These are phyloP conservation scores for Podiceps cristatus DNA, from an alignment of 2,113 vertebrate genomes.

Conservation along the genomic window DNA sequence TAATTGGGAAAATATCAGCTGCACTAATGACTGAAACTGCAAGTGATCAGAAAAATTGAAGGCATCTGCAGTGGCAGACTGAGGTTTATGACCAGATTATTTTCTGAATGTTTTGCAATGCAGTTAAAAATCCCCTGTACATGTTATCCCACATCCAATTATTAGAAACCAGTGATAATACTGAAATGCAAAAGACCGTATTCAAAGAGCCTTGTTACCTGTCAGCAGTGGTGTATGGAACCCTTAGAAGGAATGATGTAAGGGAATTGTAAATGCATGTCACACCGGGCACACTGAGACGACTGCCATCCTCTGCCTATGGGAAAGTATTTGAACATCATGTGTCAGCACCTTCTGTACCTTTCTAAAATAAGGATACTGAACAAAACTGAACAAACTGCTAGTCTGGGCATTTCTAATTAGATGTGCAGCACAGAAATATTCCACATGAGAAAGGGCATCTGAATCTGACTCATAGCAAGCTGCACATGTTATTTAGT, in stretches of 20 bases:
- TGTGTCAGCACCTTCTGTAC: constrained; percentile 28
- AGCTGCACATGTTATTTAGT: not conserved
- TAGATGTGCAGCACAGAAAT: not conserved
- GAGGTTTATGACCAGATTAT: not conserved
- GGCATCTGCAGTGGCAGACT: not conserved
- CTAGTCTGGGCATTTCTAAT: constrained; percentile 38
- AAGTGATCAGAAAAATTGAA: not conserved
- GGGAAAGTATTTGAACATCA: constrained; percentile 22
- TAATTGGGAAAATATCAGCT: not conserved
- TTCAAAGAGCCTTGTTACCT: not conserved
- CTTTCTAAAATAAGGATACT: not conserved
- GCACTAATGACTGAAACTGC: not conserved
- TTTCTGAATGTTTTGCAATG: not conserved
- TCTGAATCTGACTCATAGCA: not conserved
- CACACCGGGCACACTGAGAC: not conserved
- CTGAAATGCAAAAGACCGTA: not conserved
- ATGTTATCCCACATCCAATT: not conserved
- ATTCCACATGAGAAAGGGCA: not conserved
- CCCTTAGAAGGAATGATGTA: not conserved
- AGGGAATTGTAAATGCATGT: constrained; percentile 46
- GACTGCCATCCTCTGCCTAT: not conserved
- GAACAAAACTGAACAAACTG: constrained; percentile 40
- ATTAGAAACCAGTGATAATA: not conserved
- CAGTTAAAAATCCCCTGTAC: not conserved
- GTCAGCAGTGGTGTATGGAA: not conserved